Base-by-base conservation (phyloP, 2,113 vertebrate genomes). In the Leucosticte australis region DNA sequence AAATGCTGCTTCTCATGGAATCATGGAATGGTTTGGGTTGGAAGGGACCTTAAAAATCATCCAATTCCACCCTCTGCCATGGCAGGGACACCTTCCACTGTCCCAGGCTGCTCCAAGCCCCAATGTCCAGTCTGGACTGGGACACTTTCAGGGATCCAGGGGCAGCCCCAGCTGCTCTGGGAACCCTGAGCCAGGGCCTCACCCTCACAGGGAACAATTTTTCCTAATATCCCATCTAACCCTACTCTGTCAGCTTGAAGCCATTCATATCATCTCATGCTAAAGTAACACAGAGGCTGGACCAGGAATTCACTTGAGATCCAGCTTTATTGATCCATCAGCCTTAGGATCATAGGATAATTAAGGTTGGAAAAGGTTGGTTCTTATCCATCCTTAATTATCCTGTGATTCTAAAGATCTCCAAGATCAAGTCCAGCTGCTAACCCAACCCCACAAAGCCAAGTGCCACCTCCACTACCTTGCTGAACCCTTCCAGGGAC, bases 21-120 rank as follows among this genome's bases (percentile, higher is more conserved):
- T 67, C 20, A 27, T 9, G 9, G 39, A 41, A 15, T 46, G 28
- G 24, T 46, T 89, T 53, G 69, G 39, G 14, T 41, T 60, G 17
- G n/a, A 62, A 53, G 11, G 11, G 46, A 53, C 4, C 5, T 68
- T 39, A 18, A 82, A 60, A 4, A 2, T 31, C 11, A 52, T 10
- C 20, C 37, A 9, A 0, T 60, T 0, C 52, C 11, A 33, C 5
- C 22, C 18, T 2, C 10, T 21, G 44, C 13, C 46, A 2, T 30
- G 39, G 13, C 24, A 35, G 46, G 62, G 69, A 41, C 78, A n/a
- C 23, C 19, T 82, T 0, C 69, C 69, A 53, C 23, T n/a, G 7
- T 28, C 6, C 62, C 78, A 67, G 87, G 24, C 3, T 46, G 39
- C 46, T 89, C 69, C 9, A 35, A 57, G 8, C 44, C 44, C 33